Evolutionary conservation across 2,797 vertebrate species (phyloP).

Genomic region (Peromyscus melanophrys): DNA sequence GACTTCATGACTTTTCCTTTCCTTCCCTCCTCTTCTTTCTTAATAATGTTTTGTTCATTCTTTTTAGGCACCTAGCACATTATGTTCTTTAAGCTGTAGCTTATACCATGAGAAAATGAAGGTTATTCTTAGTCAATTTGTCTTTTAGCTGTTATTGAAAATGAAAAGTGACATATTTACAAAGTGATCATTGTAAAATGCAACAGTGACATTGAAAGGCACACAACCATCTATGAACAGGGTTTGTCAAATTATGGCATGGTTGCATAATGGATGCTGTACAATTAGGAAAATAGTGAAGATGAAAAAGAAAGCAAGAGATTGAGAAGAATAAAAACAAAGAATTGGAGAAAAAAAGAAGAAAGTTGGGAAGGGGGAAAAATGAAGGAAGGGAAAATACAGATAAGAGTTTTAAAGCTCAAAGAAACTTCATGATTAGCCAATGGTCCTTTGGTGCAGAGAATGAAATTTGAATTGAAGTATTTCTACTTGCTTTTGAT

Average conservation of each 20-base stretch:
- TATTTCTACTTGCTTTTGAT: too few species aligned
- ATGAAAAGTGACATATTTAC: background rate
- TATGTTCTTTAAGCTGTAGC: background rate
- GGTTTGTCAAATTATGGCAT: background rate
- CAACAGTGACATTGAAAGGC: background rate
- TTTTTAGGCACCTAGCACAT: background rate
- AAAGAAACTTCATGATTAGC: too few species aligned
- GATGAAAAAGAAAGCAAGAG: background rate
- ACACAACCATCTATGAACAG: too few species aligned
- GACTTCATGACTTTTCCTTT: rapidly evolving
- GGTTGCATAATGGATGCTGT: background rate
- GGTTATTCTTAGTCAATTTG: background rate
- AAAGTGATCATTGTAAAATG: background rate
- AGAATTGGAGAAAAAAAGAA: background rate
- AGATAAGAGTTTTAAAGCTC: too few species aligned
- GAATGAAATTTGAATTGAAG: too few species aligned
- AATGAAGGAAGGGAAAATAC: background rate
- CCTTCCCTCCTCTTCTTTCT: background rate
- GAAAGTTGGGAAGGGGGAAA: background rate
- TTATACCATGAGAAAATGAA: background rate
- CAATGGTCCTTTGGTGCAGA: too few species aligned
- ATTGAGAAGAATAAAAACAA: background rate
- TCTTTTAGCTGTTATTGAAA: background rate
- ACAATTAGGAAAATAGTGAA: background rate
- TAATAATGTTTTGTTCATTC: background rate